These are phyloP conservation scores for Dicrurus megarhynchus DNA, from an alignment of 2,113 vertebrate genomes.

Conservation along the genomic window DNA sequence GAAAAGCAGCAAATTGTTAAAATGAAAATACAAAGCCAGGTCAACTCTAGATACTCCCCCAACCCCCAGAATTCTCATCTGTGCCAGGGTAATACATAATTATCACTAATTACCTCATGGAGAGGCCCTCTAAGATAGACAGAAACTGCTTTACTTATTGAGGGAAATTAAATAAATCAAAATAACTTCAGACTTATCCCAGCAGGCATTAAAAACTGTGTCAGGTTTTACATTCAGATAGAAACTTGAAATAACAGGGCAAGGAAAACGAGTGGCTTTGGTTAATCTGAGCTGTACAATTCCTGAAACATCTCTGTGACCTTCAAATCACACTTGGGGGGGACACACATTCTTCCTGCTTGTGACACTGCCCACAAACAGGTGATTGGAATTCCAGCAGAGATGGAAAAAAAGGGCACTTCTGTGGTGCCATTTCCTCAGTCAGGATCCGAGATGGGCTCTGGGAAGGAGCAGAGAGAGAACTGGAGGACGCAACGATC, in stretches of 20 bases:
- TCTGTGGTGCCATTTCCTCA: background rate
- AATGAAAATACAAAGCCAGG: background rate
- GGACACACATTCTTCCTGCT: background rate
- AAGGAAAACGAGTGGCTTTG: background rate
- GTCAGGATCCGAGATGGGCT: background rate
- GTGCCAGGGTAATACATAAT: background rate
- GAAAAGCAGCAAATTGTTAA: background rate
- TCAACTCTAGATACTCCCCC: background rate
- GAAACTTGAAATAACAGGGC: background rate
- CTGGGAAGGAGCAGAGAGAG: background rate
- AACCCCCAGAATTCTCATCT: background rate
- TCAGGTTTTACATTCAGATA: background rate
- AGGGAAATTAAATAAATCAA: background rate
- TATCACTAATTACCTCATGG: background rate
- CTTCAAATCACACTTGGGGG: background rate
- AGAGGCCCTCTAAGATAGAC: background rate
- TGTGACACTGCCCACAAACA: background rate
- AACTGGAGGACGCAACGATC: rapidly evolving
- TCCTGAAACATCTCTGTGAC: background rate
- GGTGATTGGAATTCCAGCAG: background rate
- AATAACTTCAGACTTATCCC: background rate
- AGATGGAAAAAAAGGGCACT: background rate
- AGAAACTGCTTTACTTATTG: background rate
- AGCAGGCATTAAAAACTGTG: background rate
- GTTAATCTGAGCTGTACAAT: background rate